Percentiles rank a stretch among this genome's conserved stretches.
phyloP scores from a whole-genome alignment of 2,888 invertebrate species.

The Eupelmus urozonus region DNA sequence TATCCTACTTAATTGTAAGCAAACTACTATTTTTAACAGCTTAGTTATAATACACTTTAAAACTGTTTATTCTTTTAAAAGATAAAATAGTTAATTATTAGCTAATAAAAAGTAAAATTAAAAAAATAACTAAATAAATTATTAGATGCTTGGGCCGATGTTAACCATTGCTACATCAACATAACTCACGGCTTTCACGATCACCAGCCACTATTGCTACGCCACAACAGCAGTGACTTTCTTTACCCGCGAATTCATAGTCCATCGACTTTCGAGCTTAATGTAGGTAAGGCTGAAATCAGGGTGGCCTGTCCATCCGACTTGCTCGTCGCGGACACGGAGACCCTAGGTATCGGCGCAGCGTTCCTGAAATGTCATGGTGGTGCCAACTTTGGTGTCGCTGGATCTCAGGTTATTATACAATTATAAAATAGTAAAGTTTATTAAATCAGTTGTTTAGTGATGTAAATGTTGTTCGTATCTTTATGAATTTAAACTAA shows the following conservation, averaged over 20 bases:
- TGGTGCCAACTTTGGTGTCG: background rate
- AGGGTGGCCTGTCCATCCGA: constrained; percentile 24
- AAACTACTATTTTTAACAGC: too few relatives aligned
- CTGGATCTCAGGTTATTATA: constrained; percentile 22
- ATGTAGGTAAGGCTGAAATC: constrained; percentile 2
- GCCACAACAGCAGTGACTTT: constrained; percentile 24
- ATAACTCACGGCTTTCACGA: constrained; percentile 6
- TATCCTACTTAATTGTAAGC: too few relatives aligned
- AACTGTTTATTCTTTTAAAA: too few relatives aligned
- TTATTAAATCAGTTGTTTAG: background rate
- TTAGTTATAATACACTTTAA: too few relatives aligned
- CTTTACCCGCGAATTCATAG: constrained; percentile 29
- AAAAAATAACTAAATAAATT: too few relatives aligned
- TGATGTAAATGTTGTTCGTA: too few relatives aligned
- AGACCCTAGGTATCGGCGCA: constrained; percentile 19
- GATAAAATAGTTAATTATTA: too few relatives aligned
- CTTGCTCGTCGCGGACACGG: background rate
- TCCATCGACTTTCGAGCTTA: constrained; percentile 17
- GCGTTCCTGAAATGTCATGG: constrained; percentile 30
- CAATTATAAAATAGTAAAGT: background rate
- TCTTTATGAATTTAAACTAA: too few relatives aligned
- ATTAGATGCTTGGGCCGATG: too few relatives aligned
- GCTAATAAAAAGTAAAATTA: too few relatives aligned
- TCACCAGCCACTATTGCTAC: constrained; percentile 19
- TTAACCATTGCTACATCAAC: constrained; percentile 19